These are phyloP conservation scores for Erebia aethiops DNA, from an alignment of 2,888 invertebrate genomes.

Conservation along the genomic window DNA sequence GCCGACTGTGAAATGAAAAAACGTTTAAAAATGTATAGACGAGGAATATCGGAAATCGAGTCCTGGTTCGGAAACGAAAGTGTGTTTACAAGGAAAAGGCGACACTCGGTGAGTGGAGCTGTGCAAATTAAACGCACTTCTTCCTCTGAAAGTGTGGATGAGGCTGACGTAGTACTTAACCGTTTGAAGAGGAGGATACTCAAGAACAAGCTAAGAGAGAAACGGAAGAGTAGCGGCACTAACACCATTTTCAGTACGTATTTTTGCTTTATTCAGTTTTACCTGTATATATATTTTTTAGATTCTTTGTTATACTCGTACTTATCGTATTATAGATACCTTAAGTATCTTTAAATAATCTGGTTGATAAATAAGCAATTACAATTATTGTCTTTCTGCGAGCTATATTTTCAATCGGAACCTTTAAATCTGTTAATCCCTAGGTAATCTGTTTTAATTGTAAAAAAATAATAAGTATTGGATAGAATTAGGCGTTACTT, in stretches of 20 bases:
- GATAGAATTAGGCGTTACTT: too few species aligned
- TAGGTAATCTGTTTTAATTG: neutral
- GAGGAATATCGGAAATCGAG: slow-evolving; percentile 75
- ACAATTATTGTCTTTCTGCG: neutral
- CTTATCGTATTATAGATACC: too few species aligned
- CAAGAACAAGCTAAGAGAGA: slow-evolving; percentile 76
- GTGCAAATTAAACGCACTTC: slow-evolving; percentile 63
- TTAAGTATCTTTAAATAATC: too few species aligned
- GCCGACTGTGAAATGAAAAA: slow-evolving; percentile 77
- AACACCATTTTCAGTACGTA: slow-evolving; percentile 69
- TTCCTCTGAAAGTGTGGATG: slow-evolving; percentile 80
- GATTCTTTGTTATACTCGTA: neutral
- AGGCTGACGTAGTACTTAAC: slow-evolving; percentile 77
- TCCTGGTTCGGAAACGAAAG: slow-evolving; percentile 52
- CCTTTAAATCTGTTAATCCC: too few species aligned
- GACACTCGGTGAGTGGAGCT: slow-evolving; percentile 68
- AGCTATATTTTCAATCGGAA: neutral
- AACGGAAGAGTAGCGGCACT: slow-evolving; percentile 64
- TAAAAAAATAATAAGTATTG: too few species aligned
- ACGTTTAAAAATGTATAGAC: slow-evolving; percentile 77
- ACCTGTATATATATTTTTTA: neutral
- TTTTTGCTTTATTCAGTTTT: slow-evolving; percentile 19
- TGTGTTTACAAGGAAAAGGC: slow-evolving; percentile 62
- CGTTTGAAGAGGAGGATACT: slow-evolving; percentile 78
- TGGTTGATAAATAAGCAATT: neutral